Percentiles rank a stretch among this genome's conserved stretches.
These are phyloP conservation scores for Leptocoma aspasia DNA, from an alignment of 2,113 vertebrate genomes.

Conservation along the genomic window DNA sequence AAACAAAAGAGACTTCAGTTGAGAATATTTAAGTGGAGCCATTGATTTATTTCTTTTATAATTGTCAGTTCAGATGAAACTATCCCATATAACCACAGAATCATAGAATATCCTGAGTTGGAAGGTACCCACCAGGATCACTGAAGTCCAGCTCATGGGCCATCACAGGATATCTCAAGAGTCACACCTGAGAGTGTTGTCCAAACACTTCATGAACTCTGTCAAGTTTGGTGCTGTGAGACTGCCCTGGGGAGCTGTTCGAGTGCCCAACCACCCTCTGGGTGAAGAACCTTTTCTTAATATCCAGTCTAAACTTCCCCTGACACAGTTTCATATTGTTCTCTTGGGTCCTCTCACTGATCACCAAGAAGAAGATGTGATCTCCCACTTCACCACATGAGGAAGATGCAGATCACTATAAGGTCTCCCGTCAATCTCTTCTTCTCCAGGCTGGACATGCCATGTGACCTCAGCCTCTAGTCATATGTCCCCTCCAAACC, in stretches of 20 bases:
- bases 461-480: neutral
- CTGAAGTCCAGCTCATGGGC: neutral
- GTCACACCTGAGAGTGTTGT: neutral
- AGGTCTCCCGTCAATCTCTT: neutral
- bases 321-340: neutral
- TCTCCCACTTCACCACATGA: neutral
- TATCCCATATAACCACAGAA: neutral
- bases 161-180: no score
- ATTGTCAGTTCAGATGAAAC: neutral
- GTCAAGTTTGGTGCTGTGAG: neutral
- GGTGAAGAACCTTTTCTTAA: neutral
- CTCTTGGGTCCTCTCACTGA: neutral
- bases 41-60: neutral
- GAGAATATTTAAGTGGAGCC: neutral
- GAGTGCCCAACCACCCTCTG: neutral
- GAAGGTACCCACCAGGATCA: neutral
- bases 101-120: neutral
- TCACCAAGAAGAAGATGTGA: neutral
- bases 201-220: neutral
- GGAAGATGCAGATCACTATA: rapidly evolving
- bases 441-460: neutral
- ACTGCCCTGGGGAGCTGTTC: neutral
- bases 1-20: neutral
- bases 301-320: neutral
- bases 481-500: neutral